Base-by-base conservation (phyloP, 2,888 invertebrate genomes). In the Anticlea derivata region DNA sequence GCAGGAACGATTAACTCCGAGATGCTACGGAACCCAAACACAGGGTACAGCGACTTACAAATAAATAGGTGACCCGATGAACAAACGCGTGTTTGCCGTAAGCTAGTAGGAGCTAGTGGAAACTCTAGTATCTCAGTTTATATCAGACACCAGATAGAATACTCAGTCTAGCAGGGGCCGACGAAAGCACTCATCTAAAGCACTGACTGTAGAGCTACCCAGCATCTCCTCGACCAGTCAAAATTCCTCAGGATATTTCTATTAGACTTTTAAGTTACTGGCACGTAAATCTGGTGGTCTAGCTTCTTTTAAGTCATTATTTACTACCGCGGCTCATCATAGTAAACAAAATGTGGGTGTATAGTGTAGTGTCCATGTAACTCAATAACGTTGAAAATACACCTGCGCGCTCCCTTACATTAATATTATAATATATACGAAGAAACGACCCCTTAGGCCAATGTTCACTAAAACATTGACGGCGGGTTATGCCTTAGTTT, bases 391-490 rank as follows among this genome's bases (percentile, higher is more conserved):
- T 71, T 78, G 74, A 57, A n/a, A 26, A 50, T 69, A 65, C 89
- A 86, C 86, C 85, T 86, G 86, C 85, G 72, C 68, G 58, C 69
- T 40, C 73, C 71, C 78, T 69, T 70, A 62, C 76, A 78, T 85
- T 80, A 78, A 81, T 73, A 83, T 82, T 83, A 75, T 81, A 87
- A 86, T 84, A 73, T 83, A 84, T 85, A 77, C 86, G 69, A 73
- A 70, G 75, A 79, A 80, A 70, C 66, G 78, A 71, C 74, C 78
- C 81, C 78, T 33, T 6, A 22, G 5, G 3, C 13, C 12, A 7
- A 12, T n/a, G 13, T 12, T 3, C 31, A 31, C 13, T 23, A 23
- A 23, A 23, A 23, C 23, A 23, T 23, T 17, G 4, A 31, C 13
- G 12, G 13, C 31, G 1, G 31, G n/a, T 31, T 31, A 7, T 13